These are phyloP conservation scores for Corythaixoides concolor DNA, from an alignment of 2,113 vertebrate species.

Conservation along the genomic window DNA sequence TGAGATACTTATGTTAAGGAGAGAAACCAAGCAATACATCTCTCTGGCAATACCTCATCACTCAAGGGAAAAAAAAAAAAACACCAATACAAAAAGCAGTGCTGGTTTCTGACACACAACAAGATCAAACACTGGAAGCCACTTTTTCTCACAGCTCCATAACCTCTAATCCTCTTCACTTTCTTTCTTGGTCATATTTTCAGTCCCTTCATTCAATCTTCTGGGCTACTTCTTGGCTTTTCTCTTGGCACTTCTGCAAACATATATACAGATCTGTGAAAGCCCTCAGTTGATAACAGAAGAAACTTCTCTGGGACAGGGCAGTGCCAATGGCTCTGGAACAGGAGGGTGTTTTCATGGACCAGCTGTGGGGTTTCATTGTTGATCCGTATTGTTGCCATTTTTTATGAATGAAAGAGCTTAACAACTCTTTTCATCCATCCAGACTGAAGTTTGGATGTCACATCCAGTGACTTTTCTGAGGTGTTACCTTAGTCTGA, in stretches of 20 bases:
- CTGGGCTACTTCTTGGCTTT: background rate
- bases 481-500: background rate
- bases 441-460: background rate
- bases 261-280: accelerated
- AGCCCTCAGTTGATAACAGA: accelerated
- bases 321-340: background rate
- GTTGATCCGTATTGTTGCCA: accelerated
- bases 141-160: background rate
- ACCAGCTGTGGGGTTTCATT: accelerated
- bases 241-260: no score
- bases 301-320: background rate
- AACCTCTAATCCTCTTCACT: background rate
- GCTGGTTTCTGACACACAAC: background rate
- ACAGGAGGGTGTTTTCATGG: background rate
- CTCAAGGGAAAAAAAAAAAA: background rate
- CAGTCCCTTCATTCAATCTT: accelerated
- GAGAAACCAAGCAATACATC: background rate
- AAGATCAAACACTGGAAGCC: background rate
- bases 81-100: background rate
- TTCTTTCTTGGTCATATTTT: background rate
- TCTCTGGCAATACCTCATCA: background rate
- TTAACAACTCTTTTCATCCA: background rate
- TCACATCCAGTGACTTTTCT: background rate
- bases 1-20: background rate
- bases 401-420: background rate